These are phyloP conservation scores for Lipophrys pholis DNA, from an alignment of 2,113 vertebrate species.

Conservation along the genomic window DNA sequence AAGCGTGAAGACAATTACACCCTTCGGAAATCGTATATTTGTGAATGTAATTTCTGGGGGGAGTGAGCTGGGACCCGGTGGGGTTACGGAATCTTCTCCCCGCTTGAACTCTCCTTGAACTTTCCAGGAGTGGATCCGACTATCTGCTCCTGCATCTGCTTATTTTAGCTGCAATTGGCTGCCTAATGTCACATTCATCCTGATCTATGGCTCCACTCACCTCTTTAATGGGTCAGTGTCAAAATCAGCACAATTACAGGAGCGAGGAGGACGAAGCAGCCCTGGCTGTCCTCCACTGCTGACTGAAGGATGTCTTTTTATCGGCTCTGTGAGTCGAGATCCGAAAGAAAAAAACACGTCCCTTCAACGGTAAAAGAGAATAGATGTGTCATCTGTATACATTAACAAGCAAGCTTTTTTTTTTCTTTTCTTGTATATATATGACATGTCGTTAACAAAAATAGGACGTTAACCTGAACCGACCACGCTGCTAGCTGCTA, in stretches of 20 bases:
- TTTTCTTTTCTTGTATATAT: no score
- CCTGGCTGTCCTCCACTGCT: constrained; percentile 73
- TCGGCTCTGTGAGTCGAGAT: no score
- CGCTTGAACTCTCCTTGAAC: constrained; percentile 99
- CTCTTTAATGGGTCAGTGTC: constrained; percentile 87
- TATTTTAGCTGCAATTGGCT: constrained; percentile 97
- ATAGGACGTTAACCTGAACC: no score
- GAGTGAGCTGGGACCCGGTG: constrained; percentile 77
- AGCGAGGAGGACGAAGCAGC: constrained; percentile 82
- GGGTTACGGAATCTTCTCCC: constrained; percentile 84
- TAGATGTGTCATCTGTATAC: no score
- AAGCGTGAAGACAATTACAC: constrained; percentile 94
- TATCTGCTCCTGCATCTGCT: constrained; percentile 96
- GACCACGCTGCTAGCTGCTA: no score
- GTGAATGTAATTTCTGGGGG: constrained; percentile 90
- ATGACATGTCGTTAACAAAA: no score
- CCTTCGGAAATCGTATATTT: constrained; percentile 95
- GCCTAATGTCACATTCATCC: constrained; percentile 94
- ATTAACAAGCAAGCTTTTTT: no score
- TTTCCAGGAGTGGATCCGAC: constrained; percentile 87
- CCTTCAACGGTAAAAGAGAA: neutral
- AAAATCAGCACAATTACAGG: constrained; percentile 90
- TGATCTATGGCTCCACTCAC: constrained; percentile 94
- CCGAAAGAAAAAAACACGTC: constrained; percentile 15
- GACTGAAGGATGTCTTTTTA: no score